Base-by-base conservation (phyloP, 2,888 invertebrate genomes). In the Lymantria monacha region DNA sequence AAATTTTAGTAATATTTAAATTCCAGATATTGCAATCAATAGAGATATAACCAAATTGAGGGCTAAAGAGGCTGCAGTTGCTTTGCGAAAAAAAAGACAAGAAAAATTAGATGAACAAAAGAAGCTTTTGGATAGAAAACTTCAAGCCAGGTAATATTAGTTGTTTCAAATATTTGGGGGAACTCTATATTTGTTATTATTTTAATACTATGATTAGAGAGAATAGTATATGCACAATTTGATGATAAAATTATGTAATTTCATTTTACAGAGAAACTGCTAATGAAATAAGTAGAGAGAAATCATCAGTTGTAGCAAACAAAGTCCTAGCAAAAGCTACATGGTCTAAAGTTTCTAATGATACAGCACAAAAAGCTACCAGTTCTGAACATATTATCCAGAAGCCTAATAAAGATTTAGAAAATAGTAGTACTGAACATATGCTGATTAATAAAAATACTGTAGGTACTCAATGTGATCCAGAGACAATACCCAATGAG, bases 231-330 rank as follows among this genome's bases (percentile, higher is more conserved):
- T 15, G 12, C 7, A 31, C 11, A 42, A n/a, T n/a, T n/a, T n/a
- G n/a, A n/a, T n/a, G n/a, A n/a, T 42, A 9, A 22, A 30, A 1
- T 22, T 46, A 15, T 1, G 7, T 3, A 37, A 15, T 15, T 38
- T 43, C 12, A 38, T 12, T 52, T 38, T 78, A 46, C 68, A 91
- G 90, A 52, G 88, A 86, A 69, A 68, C 69, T 49, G 89, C 90
- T 43, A 91, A 91, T 79, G 87, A 82, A 70, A 61, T 85, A 38
- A 87, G 89, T 55, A 74, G 87, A 57, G 90, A 89, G 51, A 89
- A 88, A 65, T 74, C 84, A 48, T 56, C 67, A 48, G 53, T 63
- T 51, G 63, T 73, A 38, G 61, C 70, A 36, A 77, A 67, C 50
- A 86, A 83, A 63, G 47, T 73, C 45, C 53, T 70, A 44, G 53